phyloP scores from a whole-genome alignment of 2,888 invertebrate genomes.

The Melanostoma mellinum region DNA sequence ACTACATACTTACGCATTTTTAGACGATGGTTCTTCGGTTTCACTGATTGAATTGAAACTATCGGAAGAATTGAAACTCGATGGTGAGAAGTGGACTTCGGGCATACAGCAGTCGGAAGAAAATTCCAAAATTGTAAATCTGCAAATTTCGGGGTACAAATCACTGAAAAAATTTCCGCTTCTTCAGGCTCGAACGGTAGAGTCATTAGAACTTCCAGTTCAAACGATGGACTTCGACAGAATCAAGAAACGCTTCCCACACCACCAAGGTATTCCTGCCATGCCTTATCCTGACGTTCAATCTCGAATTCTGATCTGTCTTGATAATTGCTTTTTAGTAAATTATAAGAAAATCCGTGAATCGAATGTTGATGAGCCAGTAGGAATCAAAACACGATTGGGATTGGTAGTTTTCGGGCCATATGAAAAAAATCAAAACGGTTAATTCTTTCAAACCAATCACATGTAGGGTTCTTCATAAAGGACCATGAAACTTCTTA shows the following conservation, averaged over 20 bases:
- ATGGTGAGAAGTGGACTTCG: slow-evolving; percentile 58
- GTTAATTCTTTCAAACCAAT: background rate
- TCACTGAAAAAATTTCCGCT: slow-evolving; percentile 8
- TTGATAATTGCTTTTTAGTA: slow-evolving; percentile 7
- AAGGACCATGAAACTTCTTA: too few species aligned
- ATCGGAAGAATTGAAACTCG: slow-evolving; percentile 5
- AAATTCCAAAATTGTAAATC: slow-evolving; percentile 36
- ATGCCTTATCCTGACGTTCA: slow-evolving; percentile 14
- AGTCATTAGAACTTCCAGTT: slow-evolving; percentile 44
- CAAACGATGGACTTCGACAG: slow-evolving; percentile 40
- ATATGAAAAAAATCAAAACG: background rate
- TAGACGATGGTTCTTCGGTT: slow-evolving; percentile 51
- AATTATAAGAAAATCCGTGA: slow-evolving; percentile 4
- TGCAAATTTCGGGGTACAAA: slow-evolving; percentile 39
- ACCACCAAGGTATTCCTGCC: slow-evolving; percentile 41
- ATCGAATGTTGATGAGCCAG: background rate
- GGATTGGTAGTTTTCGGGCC: slow-evolving; percentile 2
- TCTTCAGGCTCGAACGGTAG: slow-evolving; percentile 20
- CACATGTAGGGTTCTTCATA: background rate
- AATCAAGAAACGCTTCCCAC: slow-evolving; percentile 28
- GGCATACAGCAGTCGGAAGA: slow-evolving; percentile 32
- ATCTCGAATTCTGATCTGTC: background rate
- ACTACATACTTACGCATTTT: slow-evolving; percentile 54
- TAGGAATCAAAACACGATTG: background rate
- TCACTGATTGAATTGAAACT: slow-evolving; percentile 29